phyloP scores from a whole-genome alignment of 2,888 invertebrate genomes.

The Malthinus flaveolus region DNA sequence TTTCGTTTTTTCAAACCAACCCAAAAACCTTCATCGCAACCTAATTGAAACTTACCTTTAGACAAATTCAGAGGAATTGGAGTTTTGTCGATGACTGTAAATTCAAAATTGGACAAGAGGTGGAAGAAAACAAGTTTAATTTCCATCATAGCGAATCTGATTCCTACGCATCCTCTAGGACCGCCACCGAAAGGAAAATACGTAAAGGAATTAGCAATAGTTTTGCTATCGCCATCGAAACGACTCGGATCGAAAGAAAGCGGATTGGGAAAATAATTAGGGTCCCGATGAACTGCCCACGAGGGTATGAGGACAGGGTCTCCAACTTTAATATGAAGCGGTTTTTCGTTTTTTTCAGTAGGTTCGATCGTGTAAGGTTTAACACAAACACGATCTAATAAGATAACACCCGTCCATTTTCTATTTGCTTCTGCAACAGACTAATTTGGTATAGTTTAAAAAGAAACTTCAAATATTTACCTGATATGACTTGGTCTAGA shows the following conservation, averaged over 20 bases:
- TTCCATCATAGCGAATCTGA: conserved; percentile 40
- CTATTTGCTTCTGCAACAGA: conserved; percentile 32
- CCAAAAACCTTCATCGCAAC: conserved; percentile 38
- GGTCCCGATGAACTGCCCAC: conserved; percentile 24
- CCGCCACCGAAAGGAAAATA: conserved; percentile 59
- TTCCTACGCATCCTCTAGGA: conserved; percentile 48
- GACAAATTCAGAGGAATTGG: conserved; percentile 36
- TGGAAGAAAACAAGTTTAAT: conserved; percentile 35
- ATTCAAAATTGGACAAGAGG: conserved; percentile 34
- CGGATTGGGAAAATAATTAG: conserved; percentile 26
- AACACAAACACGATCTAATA: conserved; percentile 27
- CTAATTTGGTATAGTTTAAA: conserved; percentile 25
- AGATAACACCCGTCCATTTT: conserved; percentile 29
- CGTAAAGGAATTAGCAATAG: conserved; percentile 55
- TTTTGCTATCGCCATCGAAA: conserved; percentile 57
- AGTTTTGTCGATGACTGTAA: conserved; percentile 36
- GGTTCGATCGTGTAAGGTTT: conserved; percentile 29
- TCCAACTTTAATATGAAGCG: conserved; percentile 16
- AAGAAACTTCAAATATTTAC: conserved; percentile 37
- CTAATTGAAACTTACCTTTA: conserved; percentile 29
- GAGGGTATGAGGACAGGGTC: conserved; percentile 24
- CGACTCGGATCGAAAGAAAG: conserved; percentile 39
- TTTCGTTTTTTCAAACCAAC: conserved; percentile 33
- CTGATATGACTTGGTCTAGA: conserved; percentile 62
- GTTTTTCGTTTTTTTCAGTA: conserved; percentile 12